Conservation (phyloP, 2,113 vertebrate genomes). For the Plecturocebus donacophilus region DNA sequence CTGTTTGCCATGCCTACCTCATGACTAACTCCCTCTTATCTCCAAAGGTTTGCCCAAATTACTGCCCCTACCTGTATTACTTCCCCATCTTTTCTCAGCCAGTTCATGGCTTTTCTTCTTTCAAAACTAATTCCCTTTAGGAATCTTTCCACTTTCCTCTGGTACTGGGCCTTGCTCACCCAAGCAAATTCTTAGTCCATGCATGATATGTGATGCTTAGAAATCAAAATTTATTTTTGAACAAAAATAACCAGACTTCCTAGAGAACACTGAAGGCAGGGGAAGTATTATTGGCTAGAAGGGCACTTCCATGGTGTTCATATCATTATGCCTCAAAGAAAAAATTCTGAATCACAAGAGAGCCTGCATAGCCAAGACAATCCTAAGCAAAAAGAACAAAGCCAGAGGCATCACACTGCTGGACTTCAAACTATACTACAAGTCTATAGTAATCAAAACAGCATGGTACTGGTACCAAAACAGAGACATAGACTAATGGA, state of each 20-base stretch:
- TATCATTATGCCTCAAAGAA: too few species aligned
- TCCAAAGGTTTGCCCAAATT: neutral
- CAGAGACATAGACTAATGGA: too few species aligned
- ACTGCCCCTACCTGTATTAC: neutral
- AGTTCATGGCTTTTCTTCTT: neutral
- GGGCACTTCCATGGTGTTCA: too few species aligned
- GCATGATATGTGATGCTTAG: neutral
- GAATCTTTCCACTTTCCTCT: neutral
- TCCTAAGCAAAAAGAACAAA: too few species aligned
- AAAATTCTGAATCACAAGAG: neutral
- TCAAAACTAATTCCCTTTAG: neutral
- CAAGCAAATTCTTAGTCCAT: neutral
- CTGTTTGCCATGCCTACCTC: neutral
- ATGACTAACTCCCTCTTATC: neutral
- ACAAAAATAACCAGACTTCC: neutral
- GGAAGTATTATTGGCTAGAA: too few species aligned
- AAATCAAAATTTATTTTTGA: slow-evolving; percentile 36
- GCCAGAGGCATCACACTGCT: too few species aligned
- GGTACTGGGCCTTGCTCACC: neutral
- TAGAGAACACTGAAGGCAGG: too few species aligned
- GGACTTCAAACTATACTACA: too few species aligned
- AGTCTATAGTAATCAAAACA: too few species aligned
- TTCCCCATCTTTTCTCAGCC: neutral
- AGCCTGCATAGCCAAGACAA: too few species aligned
- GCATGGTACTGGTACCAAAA: too few species aligned